Evolutionary conservation across 2,113 vertebrate genomes (phyloP).

Genomic region (Prietella phreatophila): DNA sequence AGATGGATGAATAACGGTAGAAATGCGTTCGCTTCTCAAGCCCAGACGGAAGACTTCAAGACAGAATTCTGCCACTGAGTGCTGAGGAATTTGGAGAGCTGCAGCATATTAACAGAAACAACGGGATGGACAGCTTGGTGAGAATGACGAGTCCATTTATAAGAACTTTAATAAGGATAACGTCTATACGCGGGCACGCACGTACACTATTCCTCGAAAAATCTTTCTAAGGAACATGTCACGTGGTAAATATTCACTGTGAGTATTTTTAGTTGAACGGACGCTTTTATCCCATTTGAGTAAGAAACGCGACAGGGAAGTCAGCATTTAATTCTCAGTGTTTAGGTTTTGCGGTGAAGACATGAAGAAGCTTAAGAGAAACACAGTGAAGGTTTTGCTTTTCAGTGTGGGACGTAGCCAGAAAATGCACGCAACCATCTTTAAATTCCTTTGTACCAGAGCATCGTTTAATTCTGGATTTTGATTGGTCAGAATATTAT

Average conservation of each 20-base stretch:
- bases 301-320: too few species aligned
- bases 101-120: neutral
- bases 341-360: too few species aligned
- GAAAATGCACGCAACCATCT: too few species aligned
- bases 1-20: neutral
- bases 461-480: too few species aligned
- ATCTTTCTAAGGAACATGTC: too few species aligned
- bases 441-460: too few species aligned
- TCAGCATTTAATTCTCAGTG: too few species aligned
- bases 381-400: too few species aligned
- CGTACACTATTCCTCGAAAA: neutral
- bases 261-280: neutral
- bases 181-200: neutral
- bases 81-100: neutral
- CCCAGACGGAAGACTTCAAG: neutral
- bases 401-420: too few species aligned
- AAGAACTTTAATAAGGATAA: neutral
- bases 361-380: too few species aligned
- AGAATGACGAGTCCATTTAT: neutral
- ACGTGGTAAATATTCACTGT: neutral
- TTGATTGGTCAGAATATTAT: too few species aligned
- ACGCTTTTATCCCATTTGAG: too few species aligned
- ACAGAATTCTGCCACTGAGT: conserved; percentile 1
- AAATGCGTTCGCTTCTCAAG: neutral
- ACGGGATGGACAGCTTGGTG: conserved; percentile 12